A percentile compares a stretch with the other conserved stretches of the same genome.
These are phyloP conservation scores for Drosophila neonasuta DNA, from an alignment of 2,888 invertebrate genomes.

Conservation along the genomic window DNA sequence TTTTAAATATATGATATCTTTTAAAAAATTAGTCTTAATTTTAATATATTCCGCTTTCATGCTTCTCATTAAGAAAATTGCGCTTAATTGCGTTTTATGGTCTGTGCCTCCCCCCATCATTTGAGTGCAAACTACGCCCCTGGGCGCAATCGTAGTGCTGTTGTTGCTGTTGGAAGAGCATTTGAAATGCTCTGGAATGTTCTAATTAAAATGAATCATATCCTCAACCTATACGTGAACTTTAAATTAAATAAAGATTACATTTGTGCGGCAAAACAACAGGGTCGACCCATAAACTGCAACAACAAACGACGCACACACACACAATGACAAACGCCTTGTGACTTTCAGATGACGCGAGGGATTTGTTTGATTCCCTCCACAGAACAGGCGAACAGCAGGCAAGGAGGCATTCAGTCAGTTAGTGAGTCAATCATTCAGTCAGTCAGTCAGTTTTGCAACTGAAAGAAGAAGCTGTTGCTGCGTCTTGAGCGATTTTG, in stretches of 20 bases:
- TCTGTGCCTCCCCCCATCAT: background rate
- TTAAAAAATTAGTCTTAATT: too few relatives aligned
- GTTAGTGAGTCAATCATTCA: background rate
- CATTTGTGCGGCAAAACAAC: slow-evolving; percentile 39
- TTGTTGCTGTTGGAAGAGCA: slow-evolving; percentile 26
- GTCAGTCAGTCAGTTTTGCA: slow-evolving; percentile 1
- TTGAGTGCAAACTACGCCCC: slow-evolving; percentile 6
- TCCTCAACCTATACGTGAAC: slow-evolving; percentile 72
- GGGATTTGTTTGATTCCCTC: slow-evolving; percentile 4
- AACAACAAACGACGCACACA: background rate
- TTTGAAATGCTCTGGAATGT: slow-evolving; percentile 58
- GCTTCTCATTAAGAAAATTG: background rate
- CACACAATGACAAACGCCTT: slow-evolving; percentile 4
- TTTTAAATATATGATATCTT: too few relatives aligned
- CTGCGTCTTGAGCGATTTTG: background rate
- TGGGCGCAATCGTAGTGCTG: slow-evolving; percentile 13
- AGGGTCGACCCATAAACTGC: slow-evolving; percentile 9
- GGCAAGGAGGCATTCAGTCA: background rate
- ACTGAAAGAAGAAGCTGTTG: too few relatives aligned
- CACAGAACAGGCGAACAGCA: background rate
- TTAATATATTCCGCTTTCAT: too few relatives aligned
- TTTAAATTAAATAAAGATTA: slow-evolving; percentile 72
- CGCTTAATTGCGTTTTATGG: background rate
- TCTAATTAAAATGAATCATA: slow-evolving; percentile 72
- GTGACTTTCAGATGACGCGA: slow-evolving; percentile 20